phyloP scores from a whole-genome alignment of 2,888 invertebrate genomes.

The Tiliacea citrago region DNA sequence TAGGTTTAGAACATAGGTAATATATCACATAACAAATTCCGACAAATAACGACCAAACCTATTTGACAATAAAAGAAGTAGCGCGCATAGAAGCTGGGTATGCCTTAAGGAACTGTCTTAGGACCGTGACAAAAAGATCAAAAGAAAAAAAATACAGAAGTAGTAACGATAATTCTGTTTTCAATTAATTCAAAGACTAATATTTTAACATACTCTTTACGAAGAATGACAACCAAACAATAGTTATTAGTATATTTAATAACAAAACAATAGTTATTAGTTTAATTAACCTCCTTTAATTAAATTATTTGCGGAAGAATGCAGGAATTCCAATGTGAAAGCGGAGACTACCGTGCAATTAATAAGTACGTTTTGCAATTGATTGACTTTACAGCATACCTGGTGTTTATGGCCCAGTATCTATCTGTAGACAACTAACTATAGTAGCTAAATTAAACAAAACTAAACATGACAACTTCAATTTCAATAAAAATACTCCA shows the following conservation, averaged over 20 bases:
- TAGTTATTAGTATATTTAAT: no score
- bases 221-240: conserved; percentile 1
- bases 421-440: background rate
- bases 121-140: background rate
- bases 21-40: background rate
- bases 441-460: background rate
- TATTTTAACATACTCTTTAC: background rate
- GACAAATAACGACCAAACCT: no score
- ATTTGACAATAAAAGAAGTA: no score
- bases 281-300: conserved; percentile 27
- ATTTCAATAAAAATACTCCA: background rate
- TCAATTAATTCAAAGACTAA: background rate
- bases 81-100: background rate
- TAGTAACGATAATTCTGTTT: background rate
- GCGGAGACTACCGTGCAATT: conserved; percentile 1
- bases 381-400: conserved; percentile 6
- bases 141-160: background rate
- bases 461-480: background rate
- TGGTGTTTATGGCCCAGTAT: background rate
- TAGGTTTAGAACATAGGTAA: background rate
- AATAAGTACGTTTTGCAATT: conserved; percentile 19
- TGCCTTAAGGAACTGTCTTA: background rate
- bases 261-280: no score
- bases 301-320: conserved; percentile 10
- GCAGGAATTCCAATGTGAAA: conserved; percentile 43